Percentiles rank a stretch among this genome's conserved stretches.
Evolutionary conservation across 2,797 vertebrate genomes (phyloP).

Genomic region (Capromys pilorides): DNA sequence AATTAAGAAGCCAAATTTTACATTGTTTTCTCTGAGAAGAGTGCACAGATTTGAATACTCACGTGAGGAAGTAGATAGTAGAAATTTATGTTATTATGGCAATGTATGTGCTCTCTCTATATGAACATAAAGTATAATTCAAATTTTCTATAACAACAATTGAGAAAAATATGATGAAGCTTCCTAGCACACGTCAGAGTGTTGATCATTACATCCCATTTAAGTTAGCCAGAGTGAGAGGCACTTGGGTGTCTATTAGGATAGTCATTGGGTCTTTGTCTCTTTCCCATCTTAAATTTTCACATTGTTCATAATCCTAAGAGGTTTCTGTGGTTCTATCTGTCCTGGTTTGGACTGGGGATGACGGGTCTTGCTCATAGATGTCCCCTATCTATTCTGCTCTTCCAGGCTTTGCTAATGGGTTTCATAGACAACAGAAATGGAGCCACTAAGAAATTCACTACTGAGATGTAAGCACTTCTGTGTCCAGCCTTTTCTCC

Average conservation of each 20-base stretch:
- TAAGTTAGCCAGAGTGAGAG: background rate
- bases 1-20: background rate
- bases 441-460: background rate
- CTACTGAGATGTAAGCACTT: background rate
- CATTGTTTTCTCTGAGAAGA: background rate
- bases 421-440: constrained; percentile 17
- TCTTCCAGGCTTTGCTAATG: background rate
- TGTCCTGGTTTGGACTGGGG: background rate
- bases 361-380: background rate
- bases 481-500: background rate
- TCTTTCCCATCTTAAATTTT: background rate
- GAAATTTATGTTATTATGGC: constrained; percentile 9
- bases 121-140: background rate
- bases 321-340: background rate
- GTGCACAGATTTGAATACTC: background rate
- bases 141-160: background rate
- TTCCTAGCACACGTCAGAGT: background rate
- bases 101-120: background rate
- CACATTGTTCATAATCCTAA: background rate
- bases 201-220: background rate
- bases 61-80: background rate
- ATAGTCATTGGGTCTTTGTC: background rate
- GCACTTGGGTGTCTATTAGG: background rate
- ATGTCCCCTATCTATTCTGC: background rate
- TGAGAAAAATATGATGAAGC: background rate